phyloP scores from a whole-genome alignment of 2,113 vertebrate genomes.

The Atractosteus spatula region DNA sequence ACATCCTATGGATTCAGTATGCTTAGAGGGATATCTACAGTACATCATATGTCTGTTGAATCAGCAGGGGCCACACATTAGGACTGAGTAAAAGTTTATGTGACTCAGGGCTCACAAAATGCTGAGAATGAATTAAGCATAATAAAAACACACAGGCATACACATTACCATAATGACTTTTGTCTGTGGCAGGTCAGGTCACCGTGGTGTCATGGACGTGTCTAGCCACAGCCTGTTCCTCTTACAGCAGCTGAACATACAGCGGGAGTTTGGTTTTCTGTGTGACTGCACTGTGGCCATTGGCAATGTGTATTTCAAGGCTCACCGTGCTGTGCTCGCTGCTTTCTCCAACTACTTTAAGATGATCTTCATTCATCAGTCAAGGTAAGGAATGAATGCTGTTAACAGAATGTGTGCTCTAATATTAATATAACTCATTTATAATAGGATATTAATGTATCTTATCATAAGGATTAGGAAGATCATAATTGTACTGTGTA shows the following conservation, averaged over 20 bases:
- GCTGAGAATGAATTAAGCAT: too few species aligned
- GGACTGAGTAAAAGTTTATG: too few species aligned
- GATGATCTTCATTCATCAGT: slow-evolving; percentile 99
- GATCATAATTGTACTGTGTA: too few species aligned
- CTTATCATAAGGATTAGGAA: too few species aligned
- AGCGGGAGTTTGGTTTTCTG: slow-evolving; percentile 95
- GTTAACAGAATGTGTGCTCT: not conserved
- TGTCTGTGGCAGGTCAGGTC: slow-evolving; percentile 31
- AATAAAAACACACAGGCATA: not conserved
- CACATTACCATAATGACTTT: slow-evolving; percentile 4
- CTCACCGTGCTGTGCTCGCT: slow-evolving; percentile 92
- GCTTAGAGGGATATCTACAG: too few species aligned
- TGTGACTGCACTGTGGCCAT: slow-evolving; percentile 97
- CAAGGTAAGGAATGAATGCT: slow-evolving; percentile 70
- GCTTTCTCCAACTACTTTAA: slow-evolving; percentile 99
- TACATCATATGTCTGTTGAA: too few species aligned
- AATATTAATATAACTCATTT: too few species aligned
- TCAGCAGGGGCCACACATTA: too few species aligned
- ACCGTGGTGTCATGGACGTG: slow-evolving; percentile 76
- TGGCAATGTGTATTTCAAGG: slow-evolving; percentile 97
- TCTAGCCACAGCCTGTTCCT: slow-evolving; percentile 88
- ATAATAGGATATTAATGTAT: too few species aligned
- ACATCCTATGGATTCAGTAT: too few species aligned
- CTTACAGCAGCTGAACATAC: slow-evolving; percentile 94
- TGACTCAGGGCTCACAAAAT: too few species aligned